Base-by-base conservation (phyloP, 2,797 vertebrate genomes). In the Perodicticus potto region DNA sequence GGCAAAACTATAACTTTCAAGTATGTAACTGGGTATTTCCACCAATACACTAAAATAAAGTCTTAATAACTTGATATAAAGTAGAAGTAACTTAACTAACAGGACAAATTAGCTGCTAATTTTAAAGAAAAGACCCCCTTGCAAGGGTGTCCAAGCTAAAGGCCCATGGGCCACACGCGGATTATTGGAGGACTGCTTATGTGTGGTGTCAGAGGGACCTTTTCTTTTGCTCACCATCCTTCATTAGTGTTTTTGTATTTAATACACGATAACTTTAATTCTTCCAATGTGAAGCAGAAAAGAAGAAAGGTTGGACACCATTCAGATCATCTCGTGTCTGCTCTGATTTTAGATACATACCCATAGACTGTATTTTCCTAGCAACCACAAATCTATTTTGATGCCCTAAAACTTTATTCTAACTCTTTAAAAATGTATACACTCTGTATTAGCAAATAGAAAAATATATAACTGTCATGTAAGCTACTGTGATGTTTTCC, bases 1-100 rank as follows among this genome's bases (percentile, higher is more conserved):
- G 34, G 22, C 3, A 74, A 96, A 95, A 89, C 61, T 13, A 86
- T 83, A n/a, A 70, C 16, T 84, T 94, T 73, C 45, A 94, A 82
- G 49, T 82, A 17, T 37, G 37, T 76, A 78, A 89, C 6, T 49
- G 0, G 40, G 73, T 63, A 89, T 0, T 93, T 40, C 7, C 37
- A 82, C 27, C 2, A 55, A 61, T 43, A 93, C 20, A 13, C 32
- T 74, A 86, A 90, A 84, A 29, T 49, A 59, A 77, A 53, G 27
- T 3, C 29, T 34, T 84, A 73, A 23, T 70, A 45, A 25, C 1
- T 37, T 67, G 13, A 89, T 80, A 43, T 67, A 34, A 89, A 82
- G 29, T 61, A 49, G 61, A 92, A 83, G 32, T 80, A 77, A 73
- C 16, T 43, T 82, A 63, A 55, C 0, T 20, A 37, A 67, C 73